Conservation (phyloP, 2,797 vertebrate genomes). For the Falco peregrinus region DNA sequence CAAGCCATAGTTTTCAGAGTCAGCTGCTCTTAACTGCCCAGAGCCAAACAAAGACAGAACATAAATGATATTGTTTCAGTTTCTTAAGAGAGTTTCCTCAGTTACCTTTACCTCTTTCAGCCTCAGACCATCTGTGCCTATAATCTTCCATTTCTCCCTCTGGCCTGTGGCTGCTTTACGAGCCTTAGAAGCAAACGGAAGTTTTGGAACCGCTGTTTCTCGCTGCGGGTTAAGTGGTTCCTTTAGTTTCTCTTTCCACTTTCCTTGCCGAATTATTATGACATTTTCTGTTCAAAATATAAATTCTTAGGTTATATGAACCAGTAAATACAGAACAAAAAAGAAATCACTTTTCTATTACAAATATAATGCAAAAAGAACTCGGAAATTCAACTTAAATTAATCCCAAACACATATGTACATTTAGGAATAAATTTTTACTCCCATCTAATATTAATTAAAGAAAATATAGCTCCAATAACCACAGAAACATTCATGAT, state of each 20-base stretch:
- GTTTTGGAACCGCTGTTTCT: not conserved
- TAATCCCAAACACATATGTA: not conserved
- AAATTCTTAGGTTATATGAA: not conserved
- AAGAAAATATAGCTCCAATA: not conserved
- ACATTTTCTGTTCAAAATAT: not conserved
- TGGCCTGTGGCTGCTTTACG: constrained; percentile 1
- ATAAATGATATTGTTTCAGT: constrained; percentile 1
- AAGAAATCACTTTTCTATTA: not conserved
- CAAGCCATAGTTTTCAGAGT: not conserved
- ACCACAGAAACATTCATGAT: not conserved
- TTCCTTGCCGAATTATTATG: constrained; percentile 13
- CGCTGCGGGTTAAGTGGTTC: not conserved
- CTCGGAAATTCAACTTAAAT: not conserved
- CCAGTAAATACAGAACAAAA: not conserved
- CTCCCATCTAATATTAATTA: not conserved
- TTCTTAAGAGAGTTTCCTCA: constrained; percentile 26
- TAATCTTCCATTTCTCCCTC: constrained; percentile 26
- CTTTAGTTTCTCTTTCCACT: not conserved
- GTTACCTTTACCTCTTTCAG: constrained; percentile 26
- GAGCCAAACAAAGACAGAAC: not conserved
- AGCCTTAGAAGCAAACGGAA: constrained; percentile 37
- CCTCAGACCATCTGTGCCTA: constrained; percentile 18
- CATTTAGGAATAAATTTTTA: not conserved
- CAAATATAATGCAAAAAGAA: not conserved
- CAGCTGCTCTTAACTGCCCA: not conserved